Evolutionary conservation across 2,888 invertebrate genomes (phyloP), one percentile per base, ranked within the genome.

Genomic region (Drosophila paranaensis): DNA sequence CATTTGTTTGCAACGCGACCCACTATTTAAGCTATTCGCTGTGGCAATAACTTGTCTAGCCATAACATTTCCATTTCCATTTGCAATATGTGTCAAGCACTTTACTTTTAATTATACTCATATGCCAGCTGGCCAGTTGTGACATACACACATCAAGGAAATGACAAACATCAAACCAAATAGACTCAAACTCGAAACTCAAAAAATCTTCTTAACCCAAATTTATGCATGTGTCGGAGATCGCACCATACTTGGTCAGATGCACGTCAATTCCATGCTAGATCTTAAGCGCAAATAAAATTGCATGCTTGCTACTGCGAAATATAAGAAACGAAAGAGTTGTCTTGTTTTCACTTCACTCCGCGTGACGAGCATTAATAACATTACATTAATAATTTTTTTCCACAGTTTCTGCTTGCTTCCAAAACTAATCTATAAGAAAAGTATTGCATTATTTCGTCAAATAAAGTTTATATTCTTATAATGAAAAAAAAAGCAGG

Each of bases 121-220:
- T 63, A 48, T 43, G 58, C 50, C 64, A 51, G 35, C 25, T 37
- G 57, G 46, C 11, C 35, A 68, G 53, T 61, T 77, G 60, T 54
- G 67, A 67, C 76, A 61, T 9, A 40, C 43, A 57, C 60, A 55
- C 71, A 69, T 86, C 71, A 83, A 72, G 83, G 78, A 86, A 84
- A 83, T 84, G 79, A 81, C 81, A 80, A 76, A 48, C 81, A 86
- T 87, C 83, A 78, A 75, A 63, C 84, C 73, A 88, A 86, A 84
- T 82, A 78, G 69, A 82, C 77, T 69, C 50, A 65, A 63, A 11
- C 40, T 40, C 14, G 56, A 86, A 69, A 74, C 78, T 70, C 50
- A 68, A 77, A 68, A 77, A 86, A 87, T 81, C 85, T 87, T 89
- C 82, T 81, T 89, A 86, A 76, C 85, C 85, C 88, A 79, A 89